Percentiles rank a stretch among this genome's conserved stretches.
Evolutionary conservation across 2,888 invertebrate genomes (phyloP).

Genomic region (Acleris laterana): DNA sequence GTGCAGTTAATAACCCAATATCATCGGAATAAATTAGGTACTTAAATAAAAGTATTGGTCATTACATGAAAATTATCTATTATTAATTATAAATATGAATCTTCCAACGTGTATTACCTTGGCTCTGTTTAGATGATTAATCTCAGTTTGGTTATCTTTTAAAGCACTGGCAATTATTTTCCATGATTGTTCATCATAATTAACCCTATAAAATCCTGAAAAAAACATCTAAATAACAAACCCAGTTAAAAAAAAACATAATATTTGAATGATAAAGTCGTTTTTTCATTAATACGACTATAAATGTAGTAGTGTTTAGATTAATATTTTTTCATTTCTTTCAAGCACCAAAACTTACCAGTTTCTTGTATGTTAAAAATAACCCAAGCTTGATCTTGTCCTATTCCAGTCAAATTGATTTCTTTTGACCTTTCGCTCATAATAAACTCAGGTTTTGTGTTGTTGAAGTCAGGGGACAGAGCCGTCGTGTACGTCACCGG

Average conservation of each 20-base stretch:
- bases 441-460: slow-evolving; percentile 67
- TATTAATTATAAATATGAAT: too few relatives aligned
- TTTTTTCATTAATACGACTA: too few relatives aligned
- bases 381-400: slow-evolving; percentile 74
- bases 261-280: neutral
- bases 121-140: slow-evolving; percentile 89
- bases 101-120: slow-evolving; percentile 76
- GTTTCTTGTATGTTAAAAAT: slow-evolving; percentile 86
- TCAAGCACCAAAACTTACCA: slow-evolving; percentile 59
- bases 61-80: too few relatives aligned
- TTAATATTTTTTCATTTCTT: neutral
- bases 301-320: too few relatives aligned
- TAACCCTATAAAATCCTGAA: slow-evolving; percentile 87
- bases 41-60: too few relatives aligned
- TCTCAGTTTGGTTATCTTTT: slow-evolving; percentile 69
- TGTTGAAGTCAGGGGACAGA: slow-evolving; percentile 55
- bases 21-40: too few relatives aligned
- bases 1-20: too few relatives aligned
- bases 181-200: slow-evolving; percentile 86
- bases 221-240: neutral
- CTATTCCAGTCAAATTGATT: slow-evolving; percentile 55
- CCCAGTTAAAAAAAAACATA: neutral
- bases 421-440: slow-evolving; percentile 56
- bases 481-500: slow-evolving; percentile 72
- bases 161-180: slow-evolving; percentile 70